A percentile compares a stretch with the other conserved stretches of the same genome.
Conservation (phyloP, 1,140 invertebrate genomes). For the Temnothorax longispinosus region DNA sequence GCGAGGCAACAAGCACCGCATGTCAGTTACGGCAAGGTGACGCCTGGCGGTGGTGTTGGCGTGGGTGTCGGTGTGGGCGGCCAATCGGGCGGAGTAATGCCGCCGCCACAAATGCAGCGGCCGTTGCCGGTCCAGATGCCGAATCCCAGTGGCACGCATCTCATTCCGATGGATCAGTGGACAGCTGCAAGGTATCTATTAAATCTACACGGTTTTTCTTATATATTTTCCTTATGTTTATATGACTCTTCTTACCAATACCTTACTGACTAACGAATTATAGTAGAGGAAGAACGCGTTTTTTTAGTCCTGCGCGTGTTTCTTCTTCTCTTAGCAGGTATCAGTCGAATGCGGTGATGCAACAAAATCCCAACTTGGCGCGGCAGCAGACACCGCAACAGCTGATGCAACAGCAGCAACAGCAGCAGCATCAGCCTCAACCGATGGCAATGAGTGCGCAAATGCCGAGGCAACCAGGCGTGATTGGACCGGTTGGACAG, state of each 20-base stretch:
- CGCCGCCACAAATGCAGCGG: slow-evolving; percentile 89
- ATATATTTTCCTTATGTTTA: slow-evolving; percentile 6
- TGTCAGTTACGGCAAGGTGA: slow-evolving; percentile 90
- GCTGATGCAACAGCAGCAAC: slow-evolving; percentile 83
- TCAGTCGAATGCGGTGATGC: slow-evolving; percentile 82
- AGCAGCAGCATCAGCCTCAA: slow-evolving; percentile 83
- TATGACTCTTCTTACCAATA: not conserved
- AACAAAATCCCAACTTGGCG: slow-evolving; percentile 81
- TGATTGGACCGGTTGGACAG: slow-evolving; percentile 84
- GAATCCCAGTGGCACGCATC: slow-evolving; percentile 83
- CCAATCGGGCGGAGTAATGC: slow-evolving; percentile 87
- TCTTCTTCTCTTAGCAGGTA: slow-evolving; percentile 72
- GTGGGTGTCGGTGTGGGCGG: slow-evolving; percentile 83
- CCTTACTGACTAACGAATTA: not conserved
- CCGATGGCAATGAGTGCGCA: slow-evolving; percentile 83
- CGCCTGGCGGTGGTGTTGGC: slow-evolving; percentile 85
- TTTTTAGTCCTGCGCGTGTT: not conserved
- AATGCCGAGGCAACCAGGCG: slow-evolving; percentile 84
- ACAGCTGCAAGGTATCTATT: slow-evolving; percentile 84
- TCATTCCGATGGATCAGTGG: slow-evolving; percentile 91
- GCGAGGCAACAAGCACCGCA: slow-evolving; percentile 93
- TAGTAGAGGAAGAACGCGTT: not conserved
- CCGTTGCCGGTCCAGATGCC: slow-evolving; percentile 85
- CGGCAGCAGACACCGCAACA: slow-evolving; percentile 85
- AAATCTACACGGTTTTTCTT: slow-evolving; percentile 7